These are phyloP conservation scores for Cephalotes varians DNA, from an alignment of 2,888 invertebrate species.

Conservation along the genomic window DNA sequence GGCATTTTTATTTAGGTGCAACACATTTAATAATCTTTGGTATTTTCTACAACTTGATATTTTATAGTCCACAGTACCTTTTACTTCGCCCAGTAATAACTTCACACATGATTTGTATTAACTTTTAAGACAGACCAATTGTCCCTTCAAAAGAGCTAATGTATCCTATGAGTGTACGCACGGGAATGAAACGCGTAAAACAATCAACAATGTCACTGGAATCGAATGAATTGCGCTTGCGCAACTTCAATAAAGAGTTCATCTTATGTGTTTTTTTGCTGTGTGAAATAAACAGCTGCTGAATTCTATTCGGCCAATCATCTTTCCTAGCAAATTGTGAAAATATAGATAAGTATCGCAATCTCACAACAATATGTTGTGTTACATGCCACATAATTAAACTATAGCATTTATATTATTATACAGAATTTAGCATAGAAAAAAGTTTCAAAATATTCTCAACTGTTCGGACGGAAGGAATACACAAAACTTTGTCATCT, in stretches of 20 bases:
- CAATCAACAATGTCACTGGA: no score
- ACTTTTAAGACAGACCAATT: not conserved
- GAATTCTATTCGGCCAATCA: not conserved
- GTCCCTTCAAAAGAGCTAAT: not conserved
- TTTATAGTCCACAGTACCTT: not conserved
- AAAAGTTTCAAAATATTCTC: not conserved
- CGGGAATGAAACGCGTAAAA: not conserved
- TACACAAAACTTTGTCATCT: not conserved
- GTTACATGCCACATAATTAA: not conserved
- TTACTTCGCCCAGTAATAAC: not conserved
- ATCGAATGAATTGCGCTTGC: not conserved
- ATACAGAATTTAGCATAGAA: not conserved
- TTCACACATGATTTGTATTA: not conserved
- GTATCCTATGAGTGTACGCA: not conserved
- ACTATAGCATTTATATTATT: not conserved
- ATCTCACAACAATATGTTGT: not conserved
- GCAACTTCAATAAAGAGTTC: not conserved
- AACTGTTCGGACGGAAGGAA: not conserved
- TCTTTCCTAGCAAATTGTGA: not conserved
- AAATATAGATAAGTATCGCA: no score
- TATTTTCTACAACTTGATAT: not conserved
- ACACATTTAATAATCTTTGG: not conserved
- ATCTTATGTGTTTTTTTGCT: not conserved
- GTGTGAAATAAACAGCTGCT: constrained; percentile 1
- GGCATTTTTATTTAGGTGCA: not conserved